These are phyloP conservation scores for Morone saxatilis DNA, from an alignment of 2,113 vertebrate genomes.

Conservation along the genomic window DNA sequence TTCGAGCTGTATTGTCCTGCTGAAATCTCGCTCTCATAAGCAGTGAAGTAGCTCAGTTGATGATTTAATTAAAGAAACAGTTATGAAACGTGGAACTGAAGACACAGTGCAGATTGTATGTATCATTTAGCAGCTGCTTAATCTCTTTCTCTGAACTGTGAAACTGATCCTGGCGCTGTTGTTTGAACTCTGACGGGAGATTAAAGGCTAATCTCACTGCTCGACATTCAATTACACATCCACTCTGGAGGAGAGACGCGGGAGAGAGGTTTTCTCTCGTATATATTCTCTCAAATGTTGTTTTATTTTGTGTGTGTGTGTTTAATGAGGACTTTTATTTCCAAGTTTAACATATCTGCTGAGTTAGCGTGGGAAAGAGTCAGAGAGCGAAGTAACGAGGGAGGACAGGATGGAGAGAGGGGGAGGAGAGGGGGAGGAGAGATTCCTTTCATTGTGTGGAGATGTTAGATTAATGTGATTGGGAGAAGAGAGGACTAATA, in stretches of 20 bases:
- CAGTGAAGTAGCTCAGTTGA: too few relatives aligned
- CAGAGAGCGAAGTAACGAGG: background rate
- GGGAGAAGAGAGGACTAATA: background rate
- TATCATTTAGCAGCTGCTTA: background rate
- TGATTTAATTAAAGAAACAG: too few relatives aligned
- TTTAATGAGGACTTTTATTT: background rate
- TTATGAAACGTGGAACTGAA: background rate
- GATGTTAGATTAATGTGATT: background rate
- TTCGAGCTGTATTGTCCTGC: too few relatives aligned
- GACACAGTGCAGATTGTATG: background rate
- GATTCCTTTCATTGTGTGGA: background rate
- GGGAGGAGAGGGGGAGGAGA: background rate
- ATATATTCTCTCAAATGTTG: too few relatives aligned
- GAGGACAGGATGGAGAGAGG: background rate
- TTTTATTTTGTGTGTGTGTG: background rate
- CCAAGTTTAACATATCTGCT: background rate
- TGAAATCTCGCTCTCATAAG: too few relatives aligned
- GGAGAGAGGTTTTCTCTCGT: background rate
- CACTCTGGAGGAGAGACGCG: background rate
- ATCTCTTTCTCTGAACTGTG: slow-evolving; percentile 9
- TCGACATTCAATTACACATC: slow-evolving; percentile 5
- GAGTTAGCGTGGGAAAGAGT: background rate
- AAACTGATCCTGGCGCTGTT: slow-evolving; percentile 22
- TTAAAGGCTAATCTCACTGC: slow-evolving; percentile 20
- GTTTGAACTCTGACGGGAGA: slow-evolving; percentile 12